These are phyloP conservation scores for Cavia porcellus DNA, from an alignment of 2,113 vertebrate species.

Conservation along the genomic window DNA sequence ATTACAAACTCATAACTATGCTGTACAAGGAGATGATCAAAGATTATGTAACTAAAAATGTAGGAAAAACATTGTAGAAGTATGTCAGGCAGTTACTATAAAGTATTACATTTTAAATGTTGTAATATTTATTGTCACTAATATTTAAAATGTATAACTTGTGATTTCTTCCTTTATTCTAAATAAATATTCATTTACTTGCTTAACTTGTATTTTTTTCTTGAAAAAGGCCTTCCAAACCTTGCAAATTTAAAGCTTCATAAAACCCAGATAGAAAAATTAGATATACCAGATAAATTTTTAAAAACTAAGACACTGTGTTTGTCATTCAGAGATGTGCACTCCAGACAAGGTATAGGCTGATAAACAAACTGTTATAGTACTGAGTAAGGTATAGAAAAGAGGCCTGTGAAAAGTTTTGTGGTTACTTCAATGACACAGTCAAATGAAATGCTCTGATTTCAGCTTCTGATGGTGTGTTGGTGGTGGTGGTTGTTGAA, in stretches of 20 bases:
- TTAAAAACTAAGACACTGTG: not conserved
- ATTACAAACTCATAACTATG: not conserved
- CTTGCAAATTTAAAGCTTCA: not conserved
- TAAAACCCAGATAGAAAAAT: not conserved
- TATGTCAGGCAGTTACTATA: not conserved
- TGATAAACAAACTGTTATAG: not conserved
- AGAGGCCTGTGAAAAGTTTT: not conserved
- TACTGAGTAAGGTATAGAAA: not conserved
- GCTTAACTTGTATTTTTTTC: not conserved
- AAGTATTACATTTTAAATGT: slow-evolving; percentile 12
- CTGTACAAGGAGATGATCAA: slow-evolving; percentile 1
- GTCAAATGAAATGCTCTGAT: not conserved
- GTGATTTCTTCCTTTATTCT: slow-evolving; percentile 1
- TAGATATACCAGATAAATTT: not conserved
- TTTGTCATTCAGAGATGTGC: not conserved
- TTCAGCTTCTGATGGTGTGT: not conserved
- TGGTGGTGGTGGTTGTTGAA: not conserved
- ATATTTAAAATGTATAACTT: not conserved
- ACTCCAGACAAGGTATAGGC: not conserved
- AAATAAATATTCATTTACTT: slow-evolving; percentile 39
- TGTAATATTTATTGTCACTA: not conserved
- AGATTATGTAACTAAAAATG: not conserved
- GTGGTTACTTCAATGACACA: not conserved
- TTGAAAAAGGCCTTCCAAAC: slow-evolving; percentile 11
- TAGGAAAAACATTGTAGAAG: not conserved